phyloP scores from a whole-genome alignment of 2,888 invertebrate species.

The Labia minor region DNA sequence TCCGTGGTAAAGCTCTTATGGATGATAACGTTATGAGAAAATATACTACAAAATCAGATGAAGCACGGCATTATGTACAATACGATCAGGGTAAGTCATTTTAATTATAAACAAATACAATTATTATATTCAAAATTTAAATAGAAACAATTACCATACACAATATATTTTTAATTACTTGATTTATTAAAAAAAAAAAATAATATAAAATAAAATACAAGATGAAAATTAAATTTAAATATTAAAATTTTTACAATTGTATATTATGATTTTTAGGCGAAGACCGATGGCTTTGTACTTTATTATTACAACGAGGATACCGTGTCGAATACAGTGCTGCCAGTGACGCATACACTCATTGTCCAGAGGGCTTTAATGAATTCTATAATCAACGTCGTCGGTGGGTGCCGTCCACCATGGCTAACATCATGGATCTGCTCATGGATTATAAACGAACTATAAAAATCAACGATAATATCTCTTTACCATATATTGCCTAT shows the following conservation, averaged over 20 bases:
- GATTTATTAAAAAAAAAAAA: too few relatives aligned
- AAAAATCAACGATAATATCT: constrained; percentile 78
- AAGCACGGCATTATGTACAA: constrained; percentile 78
- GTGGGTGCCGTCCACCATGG: constrained; percentile 94
- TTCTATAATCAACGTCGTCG: constrained; percentile 89
- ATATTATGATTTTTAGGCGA: constrained; percentile 50
- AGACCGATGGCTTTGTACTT: constrained; percentile 90
- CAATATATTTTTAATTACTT: constrained; percentile 18
- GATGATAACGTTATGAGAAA: constrained; percentile 81
- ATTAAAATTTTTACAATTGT: constrained; percentile 18
- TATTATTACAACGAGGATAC: constrained; percentile 82
- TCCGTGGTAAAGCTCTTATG: constrained; percentile 79
- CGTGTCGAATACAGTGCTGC: constrained; percentile 91
- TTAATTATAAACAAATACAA: too few relatives aligned
- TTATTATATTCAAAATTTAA: neutral
- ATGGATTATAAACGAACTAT: constrained; percentile 67
- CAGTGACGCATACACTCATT: constrained; percentile 88
- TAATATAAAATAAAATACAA: neutral
- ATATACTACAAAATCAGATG: constrained; percentile 66
- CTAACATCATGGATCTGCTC: constrained; percentile 83
- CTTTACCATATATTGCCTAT: constrained; percentile 64
- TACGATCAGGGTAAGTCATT: constrained; percentile 82
- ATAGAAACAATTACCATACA: neutral
- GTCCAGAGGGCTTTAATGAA: constrained; percentile 84
- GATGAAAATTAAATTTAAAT: neutral